These are phyloP conservation scores for Strix aluco DNA, from an alignment of 2,113 vertebrate genomes.

Conservation along the genomic window DNA sequence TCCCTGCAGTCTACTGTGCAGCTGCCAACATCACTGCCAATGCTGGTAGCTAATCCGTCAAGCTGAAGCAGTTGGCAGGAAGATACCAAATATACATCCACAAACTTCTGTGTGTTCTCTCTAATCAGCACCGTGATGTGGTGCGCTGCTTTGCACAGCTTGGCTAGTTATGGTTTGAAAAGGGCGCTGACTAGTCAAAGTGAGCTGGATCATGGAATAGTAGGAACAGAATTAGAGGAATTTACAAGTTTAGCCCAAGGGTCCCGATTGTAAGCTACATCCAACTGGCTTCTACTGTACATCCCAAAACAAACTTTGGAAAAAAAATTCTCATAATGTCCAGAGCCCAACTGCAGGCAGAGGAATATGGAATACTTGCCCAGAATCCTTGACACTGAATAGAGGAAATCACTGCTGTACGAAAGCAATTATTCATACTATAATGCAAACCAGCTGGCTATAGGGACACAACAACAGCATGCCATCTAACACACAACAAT, in stretches of 20 bases:
- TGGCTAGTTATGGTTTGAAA: not conserved
- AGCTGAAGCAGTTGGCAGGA: not conserved
- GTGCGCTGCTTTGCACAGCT: not conserved
- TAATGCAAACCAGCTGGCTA: slow-evolving; percentile 4
- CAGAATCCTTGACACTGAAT: not conserved
- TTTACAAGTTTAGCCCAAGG: not conserved
- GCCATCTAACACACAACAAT: not conserved
- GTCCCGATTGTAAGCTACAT: not conserved
- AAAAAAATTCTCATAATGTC: not conserved
- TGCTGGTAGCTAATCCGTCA: not conserved
- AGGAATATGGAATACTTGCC: not conserved
- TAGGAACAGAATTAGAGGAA: not conserved
- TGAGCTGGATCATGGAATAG: not conserved
- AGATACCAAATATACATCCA: not conserved
- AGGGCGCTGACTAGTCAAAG: not conserved
- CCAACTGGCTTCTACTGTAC: not conserved
- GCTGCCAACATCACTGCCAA: not conserved
- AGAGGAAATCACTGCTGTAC: not conserved
- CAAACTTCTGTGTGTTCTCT: not conserved
- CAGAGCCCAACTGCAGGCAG: not conserved
- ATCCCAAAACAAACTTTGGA: not conserved
- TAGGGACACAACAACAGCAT: not conserved
- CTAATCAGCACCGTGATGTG: fast-evolving
- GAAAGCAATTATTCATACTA: not conserved
- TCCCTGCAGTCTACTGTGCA: not conserved